phyloP scores from a whole-genome alignment of 2,113 vertebrate species.

The Rhabdornis inornatus region DNA sequence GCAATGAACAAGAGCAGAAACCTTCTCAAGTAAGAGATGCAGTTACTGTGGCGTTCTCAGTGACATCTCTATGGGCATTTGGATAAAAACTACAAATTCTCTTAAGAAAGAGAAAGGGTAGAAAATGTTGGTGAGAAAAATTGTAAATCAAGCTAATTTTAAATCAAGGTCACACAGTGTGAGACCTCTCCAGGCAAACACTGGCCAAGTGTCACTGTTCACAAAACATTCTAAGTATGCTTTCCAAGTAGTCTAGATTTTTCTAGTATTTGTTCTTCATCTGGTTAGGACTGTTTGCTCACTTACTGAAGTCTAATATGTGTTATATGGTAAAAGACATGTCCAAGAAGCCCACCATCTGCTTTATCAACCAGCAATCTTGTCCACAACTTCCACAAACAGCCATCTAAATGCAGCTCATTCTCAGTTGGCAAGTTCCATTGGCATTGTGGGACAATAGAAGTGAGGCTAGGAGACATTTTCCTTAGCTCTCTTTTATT shows the following conservation, averaged over 20 bases:
- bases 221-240: neutral
- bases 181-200: neutral
- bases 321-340: neutral
- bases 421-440: neutral
- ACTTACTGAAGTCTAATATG: neutral
- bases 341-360: neutral
- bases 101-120: neutral
- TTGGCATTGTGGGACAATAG: neutral
- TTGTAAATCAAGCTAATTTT: neutral
- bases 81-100: neutral
- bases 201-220: neutral
- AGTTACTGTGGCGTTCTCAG: neutral
- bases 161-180: neutral
- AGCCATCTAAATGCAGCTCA: neutral
- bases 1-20: neutral
- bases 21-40: neutral
- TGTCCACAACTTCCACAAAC: neutral
- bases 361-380: neutral
- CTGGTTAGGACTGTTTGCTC: neutral
- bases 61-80: neutral
- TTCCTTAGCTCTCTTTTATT: neutral
- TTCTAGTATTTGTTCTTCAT: neutral
- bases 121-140: neutral
- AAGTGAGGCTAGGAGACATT: neutral
- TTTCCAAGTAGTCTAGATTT: neutral